Base-by-base conservation (phyloP, 1,140 invertebrate genomes). In the Drosophila repletoides region DNA sequence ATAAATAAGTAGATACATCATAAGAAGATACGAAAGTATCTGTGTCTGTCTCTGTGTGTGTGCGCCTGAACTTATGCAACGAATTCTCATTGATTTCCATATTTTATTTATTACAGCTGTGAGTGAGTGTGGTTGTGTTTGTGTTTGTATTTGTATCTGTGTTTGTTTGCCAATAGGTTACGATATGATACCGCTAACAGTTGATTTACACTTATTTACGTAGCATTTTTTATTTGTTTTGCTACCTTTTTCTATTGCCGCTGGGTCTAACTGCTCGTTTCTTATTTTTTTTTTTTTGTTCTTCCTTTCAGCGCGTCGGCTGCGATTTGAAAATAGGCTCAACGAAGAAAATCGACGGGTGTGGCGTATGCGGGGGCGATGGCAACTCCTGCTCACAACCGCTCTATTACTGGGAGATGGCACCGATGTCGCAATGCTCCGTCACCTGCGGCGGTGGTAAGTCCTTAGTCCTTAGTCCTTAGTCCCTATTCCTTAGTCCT, bases 381-480 rank as follows among this genome's bases (percentile, higher is more conserved):
- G 96, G 96, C 36, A 94, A 94, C 48, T 93, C 94, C 38, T 97
- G 96, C 91, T 92, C 93, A 1, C 92, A 94, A 72, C 93, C 94
- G 38, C 91, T 95, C 40, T 97, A 97, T 91, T 93, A 95, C 72
- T 98, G 97, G 97, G 93, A 94, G 53, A 92, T 96, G 40, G 94
- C 95, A 36, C 94, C 95, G 48, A 94, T 94, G 66, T 96, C 95
- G 2, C 91, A 95, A 28, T 98, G 97, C 90, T 97, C 96, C 9
- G 94, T 94, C 53, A 95, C 96, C 36, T 98, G 97, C 92, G 97
- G 97, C 61, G 97, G 97, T 92, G 97, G 97, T 98, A 92, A 93
- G 92, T 89, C 48, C 56, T 76, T 22, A 38, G 22, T 24, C 21
- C 49, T 14, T 24, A 15, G 92, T 89, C 63, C 45, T 70, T 28